Percentiles rank a stretch among this genome's conserved stretches.
Evolutionary conservation across 2,888 invertebrate genomes (phyloP).

Genomic region (Brenthis daphne): DNA sequence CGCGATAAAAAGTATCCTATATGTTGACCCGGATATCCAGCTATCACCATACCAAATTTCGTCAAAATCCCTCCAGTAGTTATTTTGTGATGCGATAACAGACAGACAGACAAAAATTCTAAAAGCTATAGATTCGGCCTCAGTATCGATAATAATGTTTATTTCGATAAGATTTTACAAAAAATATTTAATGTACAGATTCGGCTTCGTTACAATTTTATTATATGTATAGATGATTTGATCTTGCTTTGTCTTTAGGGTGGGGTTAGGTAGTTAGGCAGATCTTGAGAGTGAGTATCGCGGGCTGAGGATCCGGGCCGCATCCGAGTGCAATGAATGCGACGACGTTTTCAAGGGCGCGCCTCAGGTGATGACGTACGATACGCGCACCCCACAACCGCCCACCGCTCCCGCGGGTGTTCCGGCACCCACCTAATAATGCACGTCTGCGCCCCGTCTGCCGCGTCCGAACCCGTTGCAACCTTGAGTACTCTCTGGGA

Average conservation of each 20-base stretch:
- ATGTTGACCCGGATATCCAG: too few relatives aligned
- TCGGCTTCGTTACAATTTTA: too few relatives aligned
- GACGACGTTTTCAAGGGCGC: constrained; percentile 81
- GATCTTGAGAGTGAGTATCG: constrained; percentile 66
- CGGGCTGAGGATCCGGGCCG: constrained; percentile 71
- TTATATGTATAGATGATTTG: neutral
- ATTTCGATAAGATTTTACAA: too few relatives aligned
- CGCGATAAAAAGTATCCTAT: too few relatives aligned
- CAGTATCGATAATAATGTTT: too few relatives aligned
- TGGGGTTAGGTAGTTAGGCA: constrained; percentile 41
- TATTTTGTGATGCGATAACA: too few relatives aligned
- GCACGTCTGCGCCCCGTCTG: constrained; percentile 82
- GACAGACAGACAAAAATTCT: too few relatives aligned
- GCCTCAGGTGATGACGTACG: constrained; percentile 82
- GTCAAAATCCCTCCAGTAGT: too few relatives aligned
- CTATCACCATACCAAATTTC: too few relatives aligned
- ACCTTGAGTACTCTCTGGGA: constrained; percentile 72
- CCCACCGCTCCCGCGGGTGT: constrained; percentile 71
- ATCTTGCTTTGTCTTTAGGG: constrained; percentile 5
- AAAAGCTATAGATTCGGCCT: too few relatives aligned
- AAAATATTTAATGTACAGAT: too few relatives aligned
- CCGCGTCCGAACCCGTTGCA: constrained; percentile 79
- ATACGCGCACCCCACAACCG: constrained; percentile 62
- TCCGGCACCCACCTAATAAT: constrained; percentile 82
- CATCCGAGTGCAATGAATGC: constrained; percentile 83